These are phyloP conservation scores for Anabacerthia variegaticeps DNA, from an alignment of 2,797 vertebrate species.

Conservation along the genomic window DNA sequence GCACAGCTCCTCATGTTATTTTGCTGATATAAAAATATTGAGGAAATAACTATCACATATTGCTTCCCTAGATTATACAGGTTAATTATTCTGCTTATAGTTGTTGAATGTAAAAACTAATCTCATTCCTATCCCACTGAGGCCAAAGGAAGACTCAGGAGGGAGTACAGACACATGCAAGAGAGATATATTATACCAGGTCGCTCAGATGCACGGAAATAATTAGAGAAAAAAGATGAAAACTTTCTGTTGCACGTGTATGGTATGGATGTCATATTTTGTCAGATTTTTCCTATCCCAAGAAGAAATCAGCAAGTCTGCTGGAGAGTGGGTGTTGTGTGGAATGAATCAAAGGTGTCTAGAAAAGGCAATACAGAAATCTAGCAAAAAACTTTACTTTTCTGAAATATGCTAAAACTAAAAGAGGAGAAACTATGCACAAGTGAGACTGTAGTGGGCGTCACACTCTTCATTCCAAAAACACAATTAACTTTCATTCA, in stretches of 20 bases:
- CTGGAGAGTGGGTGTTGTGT: conserved; percentile 21
- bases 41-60: not conserved
- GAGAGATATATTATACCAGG: not conserved
- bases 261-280: not conserved
- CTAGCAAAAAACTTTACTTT: not conserved
- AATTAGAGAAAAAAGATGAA: not conserved
- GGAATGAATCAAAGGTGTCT: conserved; percentile 17
- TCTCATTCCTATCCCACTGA: not conserved
- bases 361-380: conserved; percentile 20
- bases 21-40: not conserved
- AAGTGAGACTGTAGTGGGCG: conserved; percentile 12
- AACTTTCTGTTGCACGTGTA: not conserved
- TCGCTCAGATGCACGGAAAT: not conserved
- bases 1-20: not conserved
- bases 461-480: conserved; percentile 6
- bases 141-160: not conserved
- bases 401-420: not conserved
- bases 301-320: conserved; percentile 11
- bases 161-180: not conserved
- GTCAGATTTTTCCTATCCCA: not conserved
- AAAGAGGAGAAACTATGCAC: not conserved
- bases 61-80: not conserved
- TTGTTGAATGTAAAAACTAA: not conserved
- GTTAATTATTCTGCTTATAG: not conserved
- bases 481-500: conserved; percentile 46